Conservation (phyloP, 2,113 vertebrate species). For the Origma solitaria region DNA sequence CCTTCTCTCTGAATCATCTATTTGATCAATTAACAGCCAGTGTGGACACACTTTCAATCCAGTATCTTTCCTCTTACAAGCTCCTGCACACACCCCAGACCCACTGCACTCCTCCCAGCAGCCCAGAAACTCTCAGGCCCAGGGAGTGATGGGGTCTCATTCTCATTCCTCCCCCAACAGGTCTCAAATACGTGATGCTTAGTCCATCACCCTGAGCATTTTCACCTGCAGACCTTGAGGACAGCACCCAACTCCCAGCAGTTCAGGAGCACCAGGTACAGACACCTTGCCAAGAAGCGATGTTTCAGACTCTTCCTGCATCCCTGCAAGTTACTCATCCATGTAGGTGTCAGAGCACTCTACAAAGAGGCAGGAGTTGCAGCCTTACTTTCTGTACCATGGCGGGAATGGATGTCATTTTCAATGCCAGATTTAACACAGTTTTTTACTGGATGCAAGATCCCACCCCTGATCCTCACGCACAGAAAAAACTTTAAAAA, state of each 20-base stretch:
- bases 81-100: neutral
- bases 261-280: neutral
- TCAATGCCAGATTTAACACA: neutral
- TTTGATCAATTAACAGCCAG: neutral
- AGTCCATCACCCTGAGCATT: neutral
- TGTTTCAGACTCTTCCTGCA: neutral
- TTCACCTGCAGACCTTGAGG: neutral
- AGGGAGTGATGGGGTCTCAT: neutral
- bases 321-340: neutral
- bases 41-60: neutral
- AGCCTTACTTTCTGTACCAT: neutral
- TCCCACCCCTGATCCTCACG: neutral
- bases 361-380: neutral
- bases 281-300: fast-evolving
- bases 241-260: neutral
- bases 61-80: neutral
- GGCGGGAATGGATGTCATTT: neutral
- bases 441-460: neutral
- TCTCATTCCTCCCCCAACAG: neutral
- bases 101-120: neutral
- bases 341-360: neutral
- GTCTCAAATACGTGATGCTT: neutral
- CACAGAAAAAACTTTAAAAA: neutral
- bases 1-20: neutral
- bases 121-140: neutral